Percentiles rank a stretch among this genome's conserved stretches.
These are phyloP conservation scores for Cisticola juncidis DNA, from an alignment of 2,113 vertebrate genomes.

Conservation along the genomic window DNA sequence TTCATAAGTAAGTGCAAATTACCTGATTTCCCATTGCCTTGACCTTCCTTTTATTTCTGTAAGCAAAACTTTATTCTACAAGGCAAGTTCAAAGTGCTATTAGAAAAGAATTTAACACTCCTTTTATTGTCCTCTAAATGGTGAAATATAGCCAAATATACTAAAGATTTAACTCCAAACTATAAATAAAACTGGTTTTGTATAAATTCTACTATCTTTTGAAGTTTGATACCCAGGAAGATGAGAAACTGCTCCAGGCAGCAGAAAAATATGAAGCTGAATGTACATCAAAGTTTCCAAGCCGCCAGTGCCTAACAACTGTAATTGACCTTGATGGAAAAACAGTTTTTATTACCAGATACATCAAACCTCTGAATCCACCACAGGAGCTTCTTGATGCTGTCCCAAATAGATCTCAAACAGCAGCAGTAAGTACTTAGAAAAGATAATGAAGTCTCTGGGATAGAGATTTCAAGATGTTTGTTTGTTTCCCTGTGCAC, in stretches of 20 bases:
- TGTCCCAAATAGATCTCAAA: constrained; percentile 71
- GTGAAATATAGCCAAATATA: neutral
- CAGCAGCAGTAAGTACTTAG: constrained; percentile 77
- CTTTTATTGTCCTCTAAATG: neutral
- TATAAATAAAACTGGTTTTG: neutral
- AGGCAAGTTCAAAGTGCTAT: neutral
- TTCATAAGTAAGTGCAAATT: neutral
- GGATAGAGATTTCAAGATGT: neutral
- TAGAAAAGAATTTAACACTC: neutral
- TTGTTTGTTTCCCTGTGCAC: neutral
- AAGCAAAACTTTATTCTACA: neutral
- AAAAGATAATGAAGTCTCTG: neutral
- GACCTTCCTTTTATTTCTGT: neutral
- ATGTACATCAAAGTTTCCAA: constrained; percentile 77
- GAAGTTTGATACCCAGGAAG: constrained; percentile 93
- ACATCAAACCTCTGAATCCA: constrained; percentile 86
- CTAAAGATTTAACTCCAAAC: neutral
- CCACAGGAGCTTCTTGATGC: constrained; percentile 86
- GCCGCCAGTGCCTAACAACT: constrained; percentile 84
- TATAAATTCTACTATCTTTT: constrained; percentile 5
- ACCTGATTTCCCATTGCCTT: neutral
- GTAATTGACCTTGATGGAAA: constrained; percentile 90
- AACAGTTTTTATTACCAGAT: constrained; percentile 89
- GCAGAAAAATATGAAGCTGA: constrained; percentile 85
- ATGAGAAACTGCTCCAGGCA: constrained; percentile 87